Percentiles rank a stretch among this genome's conserved stretches.
Conservation (phyloP, 2,888 invertebrate species). For the Nemotelus pantherinus region DNA sequence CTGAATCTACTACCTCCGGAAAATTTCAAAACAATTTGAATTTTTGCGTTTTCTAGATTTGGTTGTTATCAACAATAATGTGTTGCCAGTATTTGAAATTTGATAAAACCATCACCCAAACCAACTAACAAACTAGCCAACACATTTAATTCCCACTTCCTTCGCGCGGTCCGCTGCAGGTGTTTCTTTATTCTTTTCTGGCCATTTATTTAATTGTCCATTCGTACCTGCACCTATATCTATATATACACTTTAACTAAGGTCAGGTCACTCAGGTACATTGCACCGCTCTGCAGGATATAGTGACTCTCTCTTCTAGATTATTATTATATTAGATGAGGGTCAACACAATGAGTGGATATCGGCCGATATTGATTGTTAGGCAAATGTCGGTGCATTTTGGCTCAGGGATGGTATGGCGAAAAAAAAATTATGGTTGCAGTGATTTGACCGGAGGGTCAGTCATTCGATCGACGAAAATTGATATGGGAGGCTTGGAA, state of each 20-base stretch:
- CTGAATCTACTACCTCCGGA: no score
- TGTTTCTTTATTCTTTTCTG: background rate
- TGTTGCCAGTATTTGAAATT: no score
- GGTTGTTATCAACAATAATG: no score
- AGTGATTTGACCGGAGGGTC: constrained; percentile 38
- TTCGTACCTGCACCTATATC: background rate
- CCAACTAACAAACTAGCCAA: no score
- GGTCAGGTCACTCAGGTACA: background rate
- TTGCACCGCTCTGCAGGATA: constrained; percentile 9
- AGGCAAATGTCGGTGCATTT: constrained; percentile 43
- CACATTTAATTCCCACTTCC: no score
- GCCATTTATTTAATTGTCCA: background rate
- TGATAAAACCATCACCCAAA: no score
- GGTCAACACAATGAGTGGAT: constrained; percentile 34
- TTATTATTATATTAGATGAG: constrained; percentile 37
- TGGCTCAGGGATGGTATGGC: constrained; percentile 35
- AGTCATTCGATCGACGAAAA: background rate
- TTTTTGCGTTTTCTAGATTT: no score
- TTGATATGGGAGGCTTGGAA: background rate
- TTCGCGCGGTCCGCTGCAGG: background rate
- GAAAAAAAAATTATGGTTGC: constrained; percentile 38
- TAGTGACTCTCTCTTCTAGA: constrained; percentile 19
- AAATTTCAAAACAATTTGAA: no score
- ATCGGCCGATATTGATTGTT: constrained; percentile 33
- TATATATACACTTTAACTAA: no score